These are phyloP conservation scores for Tenthredo scrophulariae DNA, from an alignment of 2,888 invertebrate genomes.

Conservation along the genomic window DNA sequence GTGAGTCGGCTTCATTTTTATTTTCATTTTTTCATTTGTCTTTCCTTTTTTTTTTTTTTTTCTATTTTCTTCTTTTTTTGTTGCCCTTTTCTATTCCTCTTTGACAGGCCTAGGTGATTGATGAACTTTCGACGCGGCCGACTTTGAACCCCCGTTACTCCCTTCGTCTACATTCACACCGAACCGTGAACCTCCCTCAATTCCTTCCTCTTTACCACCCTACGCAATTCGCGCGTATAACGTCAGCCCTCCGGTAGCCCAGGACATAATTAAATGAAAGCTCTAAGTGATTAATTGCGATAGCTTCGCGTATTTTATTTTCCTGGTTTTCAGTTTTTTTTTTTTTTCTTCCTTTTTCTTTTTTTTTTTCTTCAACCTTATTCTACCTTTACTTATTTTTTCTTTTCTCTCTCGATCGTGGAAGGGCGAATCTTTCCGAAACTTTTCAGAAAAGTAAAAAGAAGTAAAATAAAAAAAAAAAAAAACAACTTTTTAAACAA, in stretches of 20 bases:
- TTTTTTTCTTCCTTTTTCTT: constrained; percentile 21
- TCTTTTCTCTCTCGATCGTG: not conserved
- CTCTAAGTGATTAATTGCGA: constrained; percentile 72
- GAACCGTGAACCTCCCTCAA: constrained; percentile 1
- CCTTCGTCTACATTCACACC: not conserved
- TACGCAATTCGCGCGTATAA: constrained; percentile 54
- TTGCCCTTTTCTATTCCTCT: constrained; percentile 54
- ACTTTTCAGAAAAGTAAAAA: not conserved
- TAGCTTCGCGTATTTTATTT: constrained; percentile 59
- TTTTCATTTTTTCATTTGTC: not conserved
- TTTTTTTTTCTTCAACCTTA: not conserved
- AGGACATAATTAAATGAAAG: constrained; percentile 73
- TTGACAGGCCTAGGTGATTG: constrained; percentile 70
- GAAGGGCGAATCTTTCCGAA: not conserved
- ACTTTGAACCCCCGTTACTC: constrained; percentile 21
- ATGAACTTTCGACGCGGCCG: constrained; percentile 65
- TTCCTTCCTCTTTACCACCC: constrained; percentile 1
- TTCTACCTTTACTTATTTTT: not conserved
- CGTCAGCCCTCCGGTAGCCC: constrained; percentile 58
- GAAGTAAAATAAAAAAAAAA: too few species aligned
- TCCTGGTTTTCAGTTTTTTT: constrained; percentile 45
- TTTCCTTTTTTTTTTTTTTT: not conserved
- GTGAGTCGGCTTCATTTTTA: not conserved
- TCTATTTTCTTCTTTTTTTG: not conserved
- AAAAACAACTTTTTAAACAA: not conserved